Conservation (phyloP, 2,888 invertebrate genomes). For the Congeria kusceri region DNA sequence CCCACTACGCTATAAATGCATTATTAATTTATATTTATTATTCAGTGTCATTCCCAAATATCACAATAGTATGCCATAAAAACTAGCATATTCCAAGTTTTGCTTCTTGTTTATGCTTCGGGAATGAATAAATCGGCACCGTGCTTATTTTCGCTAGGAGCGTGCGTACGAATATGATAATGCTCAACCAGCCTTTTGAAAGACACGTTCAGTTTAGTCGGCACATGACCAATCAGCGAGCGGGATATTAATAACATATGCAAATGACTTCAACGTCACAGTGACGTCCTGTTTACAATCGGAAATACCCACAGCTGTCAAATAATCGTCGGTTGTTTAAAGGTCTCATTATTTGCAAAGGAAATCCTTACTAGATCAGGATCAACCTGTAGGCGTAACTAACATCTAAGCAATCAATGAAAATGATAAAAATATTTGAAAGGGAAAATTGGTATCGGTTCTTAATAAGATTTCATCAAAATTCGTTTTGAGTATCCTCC, state of each 20-base stretch:
- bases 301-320: slow-evolving; percentile 37
- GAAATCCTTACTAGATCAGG: too few relatives aligned
- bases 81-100: not conserved
- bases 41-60: not conserved
- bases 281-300: slow-evolving; percentile 56
- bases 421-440: too few relatives aligned
- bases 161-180: slow-evolving; percentile 65
- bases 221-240: slow-evolving; percentile 60
- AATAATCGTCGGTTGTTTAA: slow-evolving; percentile 6
- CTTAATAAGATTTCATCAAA: too few relatives aligned
- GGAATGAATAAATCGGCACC: not conserved
- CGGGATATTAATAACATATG: slow-evolving; percentile 53
- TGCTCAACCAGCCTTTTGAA: slow-evolving; percentile 50
- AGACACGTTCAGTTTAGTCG: slow-evolving; percentile 65
- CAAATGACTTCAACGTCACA: slow-evolving; percentile 57
- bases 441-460: too few relatives aligned
- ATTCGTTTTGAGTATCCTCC: too few relatives aligned
- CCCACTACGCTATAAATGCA: slow-evolving; percentile 21
- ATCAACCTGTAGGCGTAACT: too few relatives aligned
- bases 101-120: not conserved
- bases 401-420: too few relatives aligned
- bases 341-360: not conserved
- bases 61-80: not conserved
- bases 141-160: not conserved
- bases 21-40: not conserved